Conservation (phyloP, 2,888 invertebrate species). For the Drosophila nr. perissopoda region DNA sequence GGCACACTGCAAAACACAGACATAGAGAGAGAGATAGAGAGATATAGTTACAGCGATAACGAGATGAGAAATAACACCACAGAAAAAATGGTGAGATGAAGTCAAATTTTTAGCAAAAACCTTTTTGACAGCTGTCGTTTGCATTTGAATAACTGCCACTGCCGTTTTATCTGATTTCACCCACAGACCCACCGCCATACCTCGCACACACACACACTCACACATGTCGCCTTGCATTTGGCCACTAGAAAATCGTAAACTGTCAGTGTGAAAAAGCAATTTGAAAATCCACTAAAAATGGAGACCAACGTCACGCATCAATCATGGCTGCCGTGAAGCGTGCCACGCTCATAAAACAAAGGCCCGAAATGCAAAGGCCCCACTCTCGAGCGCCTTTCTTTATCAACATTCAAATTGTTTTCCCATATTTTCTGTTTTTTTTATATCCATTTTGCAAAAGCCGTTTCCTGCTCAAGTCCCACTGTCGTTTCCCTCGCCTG, state of each 20-base stretch:
- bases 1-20: slow-evolving; percentile 39
- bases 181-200: neutral
- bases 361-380: slow-evolving; percentile 35
- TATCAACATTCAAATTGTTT: slow-evolving; percentile 75
- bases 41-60: neutral
- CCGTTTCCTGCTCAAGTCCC: slow-evolving; percentile 17
- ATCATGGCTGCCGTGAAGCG: slow-evolving; percentile 68
- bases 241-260: slow-evolving; percentile 60
- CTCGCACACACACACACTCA: neutral
- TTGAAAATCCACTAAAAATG: slow-evolving; percentile 74
- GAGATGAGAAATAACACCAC: slow-evolving; percentile 9
- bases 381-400: slow-evolving; percentile 63
- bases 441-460: slow-evolving; percentile 10
- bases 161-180: slow-evolving; percentile 38
- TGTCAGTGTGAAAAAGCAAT: slow-evolving; percentile 80
- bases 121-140: slow-evolving; percentile 80
- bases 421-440: slow-evolving; percentile 63
- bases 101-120: slow-evolving; percentile 66
- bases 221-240: slow-evolving; percentile 4
- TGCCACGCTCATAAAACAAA: slow-evolving; percentile 70
- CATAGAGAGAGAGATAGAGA: neutral
- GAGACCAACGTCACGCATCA: slow-evolving; percentile 64
- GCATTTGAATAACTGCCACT: slow-evolving; percentile 79
- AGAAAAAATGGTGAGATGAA: slow-evolving; percentile 21
- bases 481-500: slow-evolving; percentile 10